Percentiles rank a stretch among this genome's conserved stretches.
phyloP scores from a whole-genome alignment of 2,797 vertebrate genomes.

The Sorex maritimensis region DNA sequence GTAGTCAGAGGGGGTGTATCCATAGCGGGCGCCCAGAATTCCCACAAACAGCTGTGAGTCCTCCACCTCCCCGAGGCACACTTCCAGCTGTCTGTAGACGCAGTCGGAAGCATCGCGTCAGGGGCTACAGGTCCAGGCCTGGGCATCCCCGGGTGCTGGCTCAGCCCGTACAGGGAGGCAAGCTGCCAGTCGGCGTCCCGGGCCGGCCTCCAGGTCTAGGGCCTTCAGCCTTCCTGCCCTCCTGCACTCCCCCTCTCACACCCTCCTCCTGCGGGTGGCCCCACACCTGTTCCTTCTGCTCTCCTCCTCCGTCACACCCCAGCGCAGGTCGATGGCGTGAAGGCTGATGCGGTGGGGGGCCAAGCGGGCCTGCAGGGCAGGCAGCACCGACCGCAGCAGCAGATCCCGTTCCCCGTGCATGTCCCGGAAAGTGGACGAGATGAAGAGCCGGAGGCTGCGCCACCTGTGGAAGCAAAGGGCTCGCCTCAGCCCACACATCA shows the following conservation, averaged over 20 bases:
- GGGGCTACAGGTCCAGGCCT: background rate
- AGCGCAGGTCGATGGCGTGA: constrained; percentile 95
- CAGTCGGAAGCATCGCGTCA: background rate
- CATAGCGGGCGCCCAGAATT: constrained; percentile 94
- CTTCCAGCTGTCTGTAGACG: constrained; percentile 88
- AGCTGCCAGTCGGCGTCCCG: background rate
- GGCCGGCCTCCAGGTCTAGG: too few relatives aligned
- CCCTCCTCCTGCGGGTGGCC: background rate
- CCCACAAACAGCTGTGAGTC: constrained; percentile 94
- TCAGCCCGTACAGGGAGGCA: background rate
- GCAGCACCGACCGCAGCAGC: constrained; percentile 93
- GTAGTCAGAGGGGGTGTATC: constrained; percentile 91
- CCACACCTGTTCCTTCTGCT: constrained; percentile 89
- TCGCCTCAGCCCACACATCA: background rate
- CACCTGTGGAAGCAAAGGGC: constrained; percentile 89
- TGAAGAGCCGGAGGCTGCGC: constrained; percentile 93
- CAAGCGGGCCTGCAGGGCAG: constrained; percentile 92
- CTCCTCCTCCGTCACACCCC: constrained; percentile 96
- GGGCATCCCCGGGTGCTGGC: background rate
- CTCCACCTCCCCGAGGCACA: constrained; percentile 95
- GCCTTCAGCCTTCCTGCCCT: background rate
- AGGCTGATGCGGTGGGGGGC: constrained; percentile 91
- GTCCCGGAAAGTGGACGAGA: constrained; percentile 97
- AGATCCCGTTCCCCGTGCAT: constrained; percentile 95
- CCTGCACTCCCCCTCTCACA: too few relatives aligned